phyloP scores from a whole-genome alignment of 2,113 vertebrate species.

The Danionella cerebrum region DNA sequence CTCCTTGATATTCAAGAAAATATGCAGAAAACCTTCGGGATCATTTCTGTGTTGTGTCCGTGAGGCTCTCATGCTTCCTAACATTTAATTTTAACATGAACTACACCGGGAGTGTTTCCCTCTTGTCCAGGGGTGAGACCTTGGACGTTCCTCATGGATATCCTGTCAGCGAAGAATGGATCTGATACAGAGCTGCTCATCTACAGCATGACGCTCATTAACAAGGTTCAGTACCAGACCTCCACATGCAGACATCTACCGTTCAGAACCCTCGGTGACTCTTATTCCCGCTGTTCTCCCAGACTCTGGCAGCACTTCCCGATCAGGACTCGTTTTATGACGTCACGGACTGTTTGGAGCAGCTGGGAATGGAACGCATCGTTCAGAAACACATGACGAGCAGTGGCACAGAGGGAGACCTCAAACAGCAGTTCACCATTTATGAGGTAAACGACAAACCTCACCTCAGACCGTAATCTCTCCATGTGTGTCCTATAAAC shows the following conservation, averaged over 20 bases:
- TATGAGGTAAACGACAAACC: conserved; percentile 86
- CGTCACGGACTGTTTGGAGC: conserved; percentile 83
- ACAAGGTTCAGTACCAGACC: conserved; percentile 72
- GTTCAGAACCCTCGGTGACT: background rate
- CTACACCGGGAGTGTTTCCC: background rate
- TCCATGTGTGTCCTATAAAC: background rate
- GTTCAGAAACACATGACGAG: conserved; percentile 72
- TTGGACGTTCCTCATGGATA: conserved; percentile 75
- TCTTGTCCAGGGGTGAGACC: conserved; percentile 62
- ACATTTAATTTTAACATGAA: background rate
- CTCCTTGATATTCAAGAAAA: no score
- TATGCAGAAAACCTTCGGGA: no score
- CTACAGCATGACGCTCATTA: conserved; percentile 85
- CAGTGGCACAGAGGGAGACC: conserved; percentile 68
- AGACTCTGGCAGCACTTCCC: conserved; percentile 81
- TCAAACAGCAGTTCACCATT: conserved; percentile 74
- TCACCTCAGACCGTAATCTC: background rate
- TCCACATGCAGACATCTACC: background rate
- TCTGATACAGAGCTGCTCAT: conserved; percentile 81
- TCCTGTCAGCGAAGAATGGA: conserved; percentile 79
- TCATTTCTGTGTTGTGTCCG: no score
- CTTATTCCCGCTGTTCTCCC: conserved; percentile 4
- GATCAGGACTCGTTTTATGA: conserved; percentile 98
- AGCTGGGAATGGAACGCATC: conserved; percentile 82
- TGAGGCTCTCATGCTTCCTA: no score